A percentile compares a stretch with the other conserved stretches of the same genome.
phyloP scores from a whole-genome alignment of 2,797 vertebrate genomes.

The Spinus olivaceus region DNA sequence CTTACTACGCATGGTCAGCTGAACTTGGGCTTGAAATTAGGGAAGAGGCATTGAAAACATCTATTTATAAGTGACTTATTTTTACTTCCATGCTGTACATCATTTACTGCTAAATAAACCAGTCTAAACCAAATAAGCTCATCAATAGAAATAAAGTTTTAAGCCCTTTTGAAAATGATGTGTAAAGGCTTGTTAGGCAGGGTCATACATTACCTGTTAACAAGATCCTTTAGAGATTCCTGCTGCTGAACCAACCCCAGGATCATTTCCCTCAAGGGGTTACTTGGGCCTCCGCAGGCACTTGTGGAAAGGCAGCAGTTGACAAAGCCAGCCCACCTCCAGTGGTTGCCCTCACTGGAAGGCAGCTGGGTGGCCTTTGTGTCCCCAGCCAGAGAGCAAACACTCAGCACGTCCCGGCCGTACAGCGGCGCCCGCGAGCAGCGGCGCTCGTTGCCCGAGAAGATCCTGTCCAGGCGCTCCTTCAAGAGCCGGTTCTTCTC shows the following conservation, averaged over 20 bases:
- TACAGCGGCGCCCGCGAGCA: conserved; percentile 85
- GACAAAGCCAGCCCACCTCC: conserved; percentile 84
- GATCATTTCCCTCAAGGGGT: conserved; percentile 74
- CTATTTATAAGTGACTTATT: neutral
- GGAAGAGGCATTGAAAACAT: neutral
- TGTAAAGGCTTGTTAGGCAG: neutral
- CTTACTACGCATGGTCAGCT: neutral
- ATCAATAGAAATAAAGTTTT: neutral
- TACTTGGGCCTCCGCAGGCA: conserved; percentile 63
- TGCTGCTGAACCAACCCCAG: conserved; percentile 71
- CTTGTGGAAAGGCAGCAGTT: conserved; percentile 71
- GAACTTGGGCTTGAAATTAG: neutral
- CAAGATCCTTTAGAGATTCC: conserved; percentile 72
- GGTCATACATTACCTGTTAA: conserved; percentile 78
- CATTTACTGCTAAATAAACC: neutral
- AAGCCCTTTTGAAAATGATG: neutral
- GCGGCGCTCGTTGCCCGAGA: conserved; percentile 85
- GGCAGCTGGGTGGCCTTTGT: neutral
- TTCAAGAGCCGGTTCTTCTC: conserved; percentile 85
- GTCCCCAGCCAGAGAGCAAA: conserved; percentile 74
- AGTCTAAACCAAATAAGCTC: neutral
- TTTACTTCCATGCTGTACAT: neutral
- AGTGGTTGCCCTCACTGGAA: conserved; percentile 63
- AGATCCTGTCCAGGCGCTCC: conserved; percentile 87
- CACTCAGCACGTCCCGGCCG: conserved; percentile 84